Conservation (phyloP, 2,888 invertebrate species). For the Cremastinae sp. region DNA sequence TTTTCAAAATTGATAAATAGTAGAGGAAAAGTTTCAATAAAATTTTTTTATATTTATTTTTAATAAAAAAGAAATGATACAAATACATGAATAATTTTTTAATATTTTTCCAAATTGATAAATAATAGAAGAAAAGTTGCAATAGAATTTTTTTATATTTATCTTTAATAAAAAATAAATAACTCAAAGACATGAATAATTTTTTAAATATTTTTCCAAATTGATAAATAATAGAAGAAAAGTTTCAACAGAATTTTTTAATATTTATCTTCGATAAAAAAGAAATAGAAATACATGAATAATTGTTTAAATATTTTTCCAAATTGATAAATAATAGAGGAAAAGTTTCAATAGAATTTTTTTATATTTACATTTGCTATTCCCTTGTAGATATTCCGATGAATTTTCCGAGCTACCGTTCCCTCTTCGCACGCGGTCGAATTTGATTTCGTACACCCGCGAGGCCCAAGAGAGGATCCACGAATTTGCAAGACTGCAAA, state of each 20-base stretch:
- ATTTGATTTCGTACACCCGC: conserved; percentile 68
- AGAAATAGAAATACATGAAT: too few relatives aligned
- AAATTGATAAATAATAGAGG: neutral
- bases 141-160: neutral
- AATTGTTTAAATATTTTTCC: conserved; percentile 11
- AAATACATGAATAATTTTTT: too few relatives aligned
- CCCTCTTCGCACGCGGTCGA: conserved; percentile 60
- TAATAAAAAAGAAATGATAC: neutral
- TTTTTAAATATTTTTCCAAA: conserved; percentile 19
- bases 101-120: conserved; percentile 11
- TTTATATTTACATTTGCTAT: neutral
- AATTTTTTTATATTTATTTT: neutral
- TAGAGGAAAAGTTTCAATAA: neutral
- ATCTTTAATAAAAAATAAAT: neutral
- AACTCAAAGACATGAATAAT: too few relatives aligned
- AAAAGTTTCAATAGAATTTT: neutral
- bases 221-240: neutral
- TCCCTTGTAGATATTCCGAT: conserved; percentile 58
- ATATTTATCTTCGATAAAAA: neutral
- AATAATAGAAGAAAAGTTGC: neutral
- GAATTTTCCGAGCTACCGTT: conserved; percentile 44
- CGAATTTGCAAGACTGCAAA: conserved; percentile 73
- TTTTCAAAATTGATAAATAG: conserved; percentile 4
- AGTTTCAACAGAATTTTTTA: neutral
- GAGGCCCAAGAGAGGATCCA: conserved; percentile 74